Evolutionary conservation across 2,113 vertebrate species (phyloP), one percentile per base, ranked within the genome.

Genomic region (Propithecus coquereli): DNA sequence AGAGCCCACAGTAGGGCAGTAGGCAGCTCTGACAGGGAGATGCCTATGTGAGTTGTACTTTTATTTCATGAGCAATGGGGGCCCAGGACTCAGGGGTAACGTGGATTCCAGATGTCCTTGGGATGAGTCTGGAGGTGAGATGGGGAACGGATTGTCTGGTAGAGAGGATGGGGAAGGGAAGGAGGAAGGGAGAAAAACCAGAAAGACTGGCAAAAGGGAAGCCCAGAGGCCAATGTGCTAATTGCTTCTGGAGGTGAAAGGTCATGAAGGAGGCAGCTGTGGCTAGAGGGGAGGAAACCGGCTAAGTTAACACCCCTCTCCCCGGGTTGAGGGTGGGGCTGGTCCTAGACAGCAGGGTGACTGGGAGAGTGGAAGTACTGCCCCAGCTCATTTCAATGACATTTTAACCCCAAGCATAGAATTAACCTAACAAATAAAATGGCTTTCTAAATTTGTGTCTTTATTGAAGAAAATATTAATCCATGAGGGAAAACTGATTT

Each of bases 401-500:
- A 40, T 85, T 83, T 92, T 89, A 73, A 87, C 50, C 32, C 23
- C 27, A 54, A 54, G 57, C 20, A 40, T 18, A 61, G 65, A 83
- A 66, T 74, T 80, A 59, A 50, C 32, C 8, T 27, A 52, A 5
- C 18, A 23, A 32, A 50, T 81, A 83, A 88, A 88, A 80, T n/a
- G 70, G 16, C 30, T 82, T 90, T 96, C 59, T 66, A 34, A 77
- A 34, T 57, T 77, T 57, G 8, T 32, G 12, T 80, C 85, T 90
- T 54, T 77, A 27, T 76, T 54, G 57, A 95, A 92, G 34, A 63
- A 27, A 27, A 30, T 30, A 65, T 14, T 65, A 65, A 65, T 30
- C 63, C 14, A 16, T 65, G 63, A 65, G 63, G 30, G 63, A 65
- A 80, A 89, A 71, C 34, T 71, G 8, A 63, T 74, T 88, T 93